Evolutionary conservation across 2,113 vertebrate species (phyloP).

Genomic region (Phrynosoma platyrhinos): DNA sequence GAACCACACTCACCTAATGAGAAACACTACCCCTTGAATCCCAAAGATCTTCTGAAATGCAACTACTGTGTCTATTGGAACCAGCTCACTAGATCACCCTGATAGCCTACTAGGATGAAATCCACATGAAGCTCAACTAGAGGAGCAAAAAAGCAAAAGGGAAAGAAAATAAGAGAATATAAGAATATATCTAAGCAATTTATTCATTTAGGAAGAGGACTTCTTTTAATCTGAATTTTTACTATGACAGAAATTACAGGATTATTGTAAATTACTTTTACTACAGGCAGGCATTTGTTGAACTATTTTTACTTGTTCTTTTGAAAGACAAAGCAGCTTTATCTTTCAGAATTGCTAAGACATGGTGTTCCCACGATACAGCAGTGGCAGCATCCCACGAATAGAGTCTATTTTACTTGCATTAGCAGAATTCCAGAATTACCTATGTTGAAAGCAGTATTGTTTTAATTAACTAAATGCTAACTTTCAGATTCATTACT

Average conservation of each 20-base stretch:
- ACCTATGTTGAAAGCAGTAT: not conserved
- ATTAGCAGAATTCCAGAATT: not conserved
- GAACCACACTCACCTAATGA: constrained; percentile 4
- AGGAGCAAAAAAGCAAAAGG: not conserved
- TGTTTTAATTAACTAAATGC: not conserved
- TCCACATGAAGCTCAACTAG: constrained; percentile 1
- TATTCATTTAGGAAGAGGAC: not conserved
- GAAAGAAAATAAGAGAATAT: constrained; percentile 1
- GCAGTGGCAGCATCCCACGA: not conserved
- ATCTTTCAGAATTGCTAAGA: not conserved
- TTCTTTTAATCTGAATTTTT: not conserved
- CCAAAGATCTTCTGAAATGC: not conserved
- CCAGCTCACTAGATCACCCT: not conserved
- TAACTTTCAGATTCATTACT: not conserved
- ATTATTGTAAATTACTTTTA: not conserved
- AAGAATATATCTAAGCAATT: not conserved
- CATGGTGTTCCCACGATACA: not conserved
- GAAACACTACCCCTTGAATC: not conserved
- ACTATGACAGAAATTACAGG: not conserved
- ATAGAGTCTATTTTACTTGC: not conserved
- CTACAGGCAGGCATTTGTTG: not conserved
- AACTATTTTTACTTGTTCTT: not conserved
- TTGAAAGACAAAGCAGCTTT: not conserved
- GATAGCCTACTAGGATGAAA: constrained; percentile 12
- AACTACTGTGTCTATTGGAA: constrained; percentile 5